Evolutionary conservation across 2,888 invertebrate species (phyloP).

Genomic region (Acanthosepion lycidas): DNA sequence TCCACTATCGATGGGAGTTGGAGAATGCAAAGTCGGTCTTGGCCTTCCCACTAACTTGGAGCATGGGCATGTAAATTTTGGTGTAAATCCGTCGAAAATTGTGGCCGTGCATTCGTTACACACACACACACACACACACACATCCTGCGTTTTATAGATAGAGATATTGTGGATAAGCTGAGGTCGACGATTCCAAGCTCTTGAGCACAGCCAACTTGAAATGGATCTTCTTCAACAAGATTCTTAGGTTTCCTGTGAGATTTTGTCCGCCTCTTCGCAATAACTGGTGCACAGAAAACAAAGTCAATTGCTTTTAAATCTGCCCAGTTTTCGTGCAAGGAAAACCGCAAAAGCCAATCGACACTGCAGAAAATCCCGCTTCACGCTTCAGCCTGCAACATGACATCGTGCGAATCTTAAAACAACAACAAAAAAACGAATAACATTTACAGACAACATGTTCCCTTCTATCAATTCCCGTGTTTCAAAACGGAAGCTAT

Average conservation of each 20-base stretch:
- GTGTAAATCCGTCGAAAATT: too few species aligned
- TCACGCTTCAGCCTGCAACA: background rate
- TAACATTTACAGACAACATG: conserved; percentile 15
- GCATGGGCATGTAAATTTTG: too few species aligned
- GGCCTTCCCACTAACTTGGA: too few species aligned
- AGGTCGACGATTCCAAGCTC: background rate
- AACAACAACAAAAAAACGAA: background rate
- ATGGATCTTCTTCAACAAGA: background rate
- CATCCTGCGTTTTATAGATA: too few species aligned
- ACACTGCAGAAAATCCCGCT: background rate
- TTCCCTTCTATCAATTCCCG: background rate
- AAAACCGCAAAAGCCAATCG: too few species aligned
- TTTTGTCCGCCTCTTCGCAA: background rate
- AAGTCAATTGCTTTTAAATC: conserved; percentile 33
- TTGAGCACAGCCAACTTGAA: too few species aligned
- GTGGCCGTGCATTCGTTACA: too few species aligned
- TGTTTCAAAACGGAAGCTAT: background rate
- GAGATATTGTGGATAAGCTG: background rate
- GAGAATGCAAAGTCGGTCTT: too few species aligned
- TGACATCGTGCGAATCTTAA: background rate
- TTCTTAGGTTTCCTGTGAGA: background rate
- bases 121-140: too few species aligned
- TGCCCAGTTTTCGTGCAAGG: background rate
- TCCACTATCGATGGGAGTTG: too few species aligned
- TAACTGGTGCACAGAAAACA: conserved; percentile 7